These are phyloP conservation scores for Lepus europaeus DNA, from an alignment of 2,113 vertebrate genomes.

Conservation along the genomic window DNA sequence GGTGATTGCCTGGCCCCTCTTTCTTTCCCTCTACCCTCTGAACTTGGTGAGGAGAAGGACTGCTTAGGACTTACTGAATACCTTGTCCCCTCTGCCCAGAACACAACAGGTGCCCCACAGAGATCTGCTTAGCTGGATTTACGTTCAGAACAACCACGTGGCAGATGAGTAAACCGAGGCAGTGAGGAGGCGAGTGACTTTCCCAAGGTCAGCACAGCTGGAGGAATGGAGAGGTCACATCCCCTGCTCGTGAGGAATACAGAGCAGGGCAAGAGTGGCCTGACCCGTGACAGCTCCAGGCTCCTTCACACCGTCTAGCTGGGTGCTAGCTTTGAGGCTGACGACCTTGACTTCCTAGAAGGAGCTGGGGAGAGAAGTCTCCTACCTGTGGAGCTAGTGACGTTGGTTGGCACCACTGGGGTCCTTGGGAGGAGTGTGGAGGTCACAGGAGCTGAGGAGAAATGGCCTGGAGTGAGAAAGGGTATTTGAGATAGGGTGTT, in stretches of 20 bases:
- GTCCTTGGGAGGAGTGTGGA: background rate
- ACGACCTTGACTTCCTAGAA: background rate
- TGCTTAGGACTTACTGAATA: background rate
- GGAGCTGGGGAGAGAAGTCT: background rate
- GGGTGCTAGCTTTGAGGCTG: background rate
- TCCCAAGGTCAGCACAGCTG: background rate
- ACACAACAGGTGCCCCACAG: background rate
- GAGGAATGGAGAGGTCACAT: background rate
- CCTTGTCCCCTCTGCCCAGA: background rate
- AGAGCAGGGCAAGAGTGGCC: background rate
- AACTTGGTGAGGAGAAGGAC: background rate
- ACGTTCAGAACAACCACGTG: background rate
- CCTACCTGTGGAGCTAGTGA: constrained; percentile 49
- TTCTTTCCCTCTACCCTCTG: background rate
- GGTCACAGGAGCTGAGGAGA: constrained; percentile 20
- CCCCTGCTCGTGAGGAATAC: background rate
- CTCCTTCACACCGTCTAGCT: background rate
- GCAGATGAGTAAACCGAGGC: background rate
- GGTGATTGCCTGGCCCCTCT: background rate
- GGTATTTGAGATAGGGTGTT: background rate
- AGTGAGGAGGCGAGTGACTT: background rate
- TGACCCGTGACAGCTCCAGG: background rate
- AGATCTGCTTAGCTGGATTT: background rate
- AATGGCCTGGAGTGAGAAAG: background rate
- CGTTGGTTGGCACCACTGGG: background rate